These are phyloP conservation scores for Athalia rosae DNA, from an alignment of 2,888 invertebrate genomes.

Conservation along the genomic window DNA sequence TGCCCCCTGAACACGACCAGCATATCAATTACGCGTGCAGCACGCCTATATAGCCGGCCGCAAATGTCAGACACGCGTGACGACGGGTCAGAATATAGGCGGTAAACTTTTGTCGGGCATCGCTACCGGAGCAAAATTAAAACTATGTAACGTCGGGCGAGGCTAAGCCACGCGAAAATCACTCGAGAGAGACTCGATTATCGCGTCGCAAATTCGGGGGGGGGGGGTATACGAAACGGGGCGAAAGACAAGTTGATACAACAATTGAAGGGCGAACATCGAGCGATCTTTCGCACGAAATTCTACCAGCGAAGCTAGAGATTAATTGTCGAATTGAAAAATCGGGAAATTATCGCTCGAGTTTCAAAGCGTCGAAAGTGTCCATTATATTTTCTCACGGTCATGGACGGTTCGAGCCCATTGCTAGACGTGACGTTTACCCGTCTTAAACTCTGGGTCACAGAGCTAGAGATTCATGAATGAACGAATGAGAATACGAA, in stretches of 20 bases:
- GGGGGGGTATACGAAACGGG: too few relatives aligned
- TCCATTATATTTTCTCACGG: background rate
- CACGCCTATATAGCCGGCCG: background rate
- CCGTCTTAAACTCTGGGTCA: slow-evolving; percentile 42
- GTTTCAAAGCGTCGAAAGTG: background rate
- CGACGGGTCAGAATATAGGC: slow-evolving; percentile 18
- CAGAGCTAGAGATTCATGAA: slow-evolving; percentile 51
- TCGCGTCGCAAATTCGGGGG: too few relatives aligned
- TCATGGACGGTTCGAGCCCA: slow-evolving; percentile 45
- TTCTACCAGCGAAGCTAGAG: background rate
- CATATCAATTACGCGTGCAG: slow-evolving; percentile 24
- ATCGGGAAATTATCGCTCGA: background rate
- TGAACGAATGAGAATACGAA: slow-evolving; percentile 51
- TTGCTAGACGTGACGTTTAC: slow-evolving; percentile 47
- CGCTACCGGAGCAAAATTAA: background rate
- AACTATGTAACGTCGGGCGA: background rate
- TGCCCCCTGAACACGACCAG: slow-evolving; percentile 22
- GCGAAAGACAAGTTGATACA: too few relatives aligned
- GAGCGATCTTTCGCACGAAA: too few relatives aligned
- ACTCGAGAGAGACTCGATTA: too few relatives aligned
- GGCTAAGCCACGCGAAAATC: too few relatives aligned
- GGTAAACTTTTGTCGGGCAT: background rate
- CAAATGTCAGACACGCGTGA: slow-evolving; percentile 57
- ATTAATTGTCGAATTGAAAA: background rate
- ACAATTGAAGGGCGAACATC: too few relatives aligned